Evolutionary conservation across 2,888 invertebrate species (phyloP).

Genomic region (Mongoloraphidia duomilia): DNA sequence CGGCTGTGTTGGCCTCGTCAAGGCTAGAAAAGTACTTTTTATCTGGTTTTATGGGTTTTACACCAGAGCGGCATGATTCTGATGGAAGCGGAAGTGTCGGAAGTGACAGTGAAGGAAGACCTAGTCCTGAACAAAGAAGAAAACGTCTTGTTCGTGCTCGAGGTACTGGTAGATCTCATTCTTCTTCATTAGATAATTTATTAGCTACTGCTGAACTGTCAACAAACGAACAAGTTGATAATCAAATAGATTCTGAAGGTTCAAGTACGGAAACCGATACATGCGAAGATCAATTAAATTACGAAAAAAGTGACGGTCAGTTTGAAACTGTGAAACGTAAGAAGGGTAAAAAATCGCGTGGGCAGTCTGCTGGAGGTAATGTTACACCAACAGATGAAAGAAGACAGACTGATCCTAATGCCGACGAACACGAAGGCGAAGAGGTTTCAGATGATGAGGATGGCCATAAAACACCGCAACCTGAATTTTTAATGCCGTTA

Average conservation of each 20-base stretch:
- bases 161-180: conserved; percentile 70
- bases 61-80: conserved; percentile 58
- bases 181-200: conserved; percentile 66
- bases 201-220: conserved; percentile 44
- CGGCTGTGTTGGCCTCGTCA: conserved; percentile 66
- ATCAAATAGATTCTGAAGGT: conserved; percentile 40
- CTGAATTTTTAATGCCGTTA: conserved; percentile 40
- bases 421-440: conserved; percentile 39
- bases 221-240: conserved; percentile 24
- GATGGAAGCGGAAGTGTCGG: conserved; percentile 80
- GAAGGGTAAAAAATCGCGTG: conserved; percentile 56
- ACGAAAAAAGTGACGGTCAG: conserved; percentile 58
- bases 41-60: conserved; percentile 72
- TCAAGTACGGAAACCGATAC: conserved; percentile 61
- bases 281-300: conserved; percentile 45
- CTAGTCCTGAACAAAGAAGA: conserved; percentile 73
- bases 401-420: conserved; percentile 47
- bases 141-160: conserved; percentile 69
- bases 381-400: conserved; percentile 43
- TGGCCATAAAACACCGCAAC: conserved; percentile 52
- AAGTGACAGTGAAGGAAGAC: conserved; percentile 78
- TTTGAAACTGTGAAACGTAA: conserved; percentile 74
- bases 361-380: conserved; percentile 25
- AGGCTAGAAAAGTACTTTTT: conserved; percentile 81
- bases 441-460: conserved; percentile 52